Conservation (phyloP, 1,140 invertebrate genomes). For the Drosophila carrolli region DNA sequence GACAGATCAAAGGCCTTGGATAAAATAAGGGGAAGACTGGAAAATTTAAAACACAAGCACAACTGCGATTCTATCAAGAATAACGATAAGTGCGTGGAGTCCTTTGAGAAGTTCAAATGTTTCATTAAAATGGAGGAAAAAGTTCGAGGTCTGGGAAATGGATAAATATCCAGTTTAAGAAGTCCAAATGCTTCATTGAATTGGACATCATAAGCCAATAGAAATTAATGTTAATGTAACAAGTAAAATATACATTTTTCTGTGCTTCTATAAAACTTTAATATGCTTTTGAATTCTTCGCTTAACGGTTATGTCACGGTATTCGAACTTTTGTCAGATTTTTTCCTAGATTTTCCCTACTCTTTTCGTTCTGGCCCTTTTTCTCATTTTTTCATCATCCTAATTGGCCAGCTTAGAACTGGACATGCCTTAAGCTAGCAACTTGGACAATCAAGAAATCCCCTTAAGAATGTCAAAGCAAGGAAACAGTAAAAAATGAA, state of each 20-base stretch:
- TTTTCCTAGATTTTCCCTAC: constrained; percentile 11
- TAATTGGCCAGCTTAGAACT: constrained; percentile 23
- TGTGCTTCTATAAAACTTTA: too few relatives aligned
- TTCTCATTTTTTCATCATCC: constrained; percentile 5
- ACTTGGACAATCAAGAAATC: constrained; percentile 2
- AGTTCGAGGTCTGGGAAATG: background rate
- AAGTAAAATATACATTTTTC: too few relatives aligned
- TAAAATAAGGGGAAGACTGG: background rate
- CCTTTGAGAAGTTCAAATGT: background rate
- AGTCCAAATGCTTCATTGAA: too few relatives aligned
- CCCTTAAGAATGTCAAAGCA: background rate
- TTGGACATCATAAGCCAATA: too few relatives aligned
- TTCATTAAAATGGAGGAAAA: background rate
- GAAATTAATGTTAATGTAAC: too few relatives aligned
- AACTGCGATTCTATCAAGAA: background rate
- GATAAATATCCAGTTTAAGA: too few relatives aligned
- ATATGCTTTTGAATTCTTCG: too few relatives aligned
- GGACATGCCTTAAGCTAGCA: constrained; percentile 6
- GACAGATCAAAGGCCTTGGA: background rate
- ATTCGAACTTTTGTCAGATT: background rate
- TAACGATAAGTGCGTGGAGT: background rate
- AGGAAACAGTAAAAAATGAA: background rate
- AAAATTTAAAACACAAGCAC: background rate
- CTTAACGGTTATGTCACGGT: too few relatives aligned
- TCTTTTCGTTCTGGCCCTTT: background rate